phyloP scores from a whole-genome alignment of 2,888 invertebrate species.

The Gibbula magus region DNA sequence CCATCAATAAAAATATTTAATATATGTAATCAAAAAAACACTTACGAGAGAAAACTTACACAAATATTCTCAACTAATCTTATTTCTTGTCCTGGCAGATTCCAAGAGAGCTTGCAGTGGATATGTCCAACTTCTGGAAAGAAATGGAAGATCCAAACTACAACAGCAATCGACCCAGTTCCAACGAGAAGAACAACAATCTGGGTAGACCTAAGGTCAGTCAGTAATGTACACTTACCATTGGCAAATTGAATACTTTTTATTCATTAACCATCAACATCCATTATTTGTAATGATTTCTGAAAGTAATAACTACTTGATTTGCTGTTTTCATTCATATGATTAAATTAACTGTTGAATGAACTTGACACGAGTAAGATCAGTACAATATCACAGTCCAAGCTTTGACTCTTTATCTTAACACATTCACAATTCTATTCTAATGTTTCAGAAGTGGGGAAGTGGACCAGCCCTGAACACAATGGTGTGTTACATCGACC shows the following conservation, averaged over 20 bases:
- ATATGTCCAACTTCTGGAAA: constrained; percentile 66
- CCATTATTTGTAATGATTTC: too few relatives aligned
- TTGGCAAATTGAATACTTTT: too few relatives aligned
- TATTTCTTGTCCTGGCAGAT: constrained; percentile 41
- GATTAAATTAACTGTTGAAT: too few relatives aligned
- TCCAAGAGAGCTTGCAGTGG: constrained; percentile 61
- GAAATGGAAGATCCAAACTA: constrained; percentile 64
- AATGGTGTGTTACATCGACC: constrained; percentile 93
- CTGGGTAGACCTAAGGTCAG: constrained; percentile 1
- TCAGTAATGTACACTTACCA: too few relatives aligned
- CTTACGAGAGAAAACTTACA: too few relatives aligned
- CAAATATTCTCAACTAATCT: too few relatives aligned
- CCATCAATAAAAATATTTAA: too few relatives aligned
- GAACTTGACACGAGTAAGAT: background rate
- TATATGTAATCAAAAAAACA: too few relatives aligned
- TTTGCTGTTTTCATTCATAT: too few relatives aligned
- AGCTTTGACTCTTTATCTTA: background rate
- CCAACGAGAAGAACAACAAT: constrained; percentile 17
- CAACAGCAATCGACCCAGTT: background rate
- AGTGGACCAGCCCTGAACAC: constrained; percentile 77
- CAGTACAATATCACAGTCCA: background rate
- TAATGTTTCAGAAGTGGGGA: constrained; percentile 13
- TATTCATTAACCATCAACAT: too few relatives aligned
- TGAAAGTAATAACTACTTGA: too few relatives aligned
- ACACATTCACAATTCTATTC: background rate